A percentile compares a stretch with the other conserved stretches of the same genome.
Conservation (phyloP, 1,140 invertebrate species). For the Drosophila tani region DNA sequence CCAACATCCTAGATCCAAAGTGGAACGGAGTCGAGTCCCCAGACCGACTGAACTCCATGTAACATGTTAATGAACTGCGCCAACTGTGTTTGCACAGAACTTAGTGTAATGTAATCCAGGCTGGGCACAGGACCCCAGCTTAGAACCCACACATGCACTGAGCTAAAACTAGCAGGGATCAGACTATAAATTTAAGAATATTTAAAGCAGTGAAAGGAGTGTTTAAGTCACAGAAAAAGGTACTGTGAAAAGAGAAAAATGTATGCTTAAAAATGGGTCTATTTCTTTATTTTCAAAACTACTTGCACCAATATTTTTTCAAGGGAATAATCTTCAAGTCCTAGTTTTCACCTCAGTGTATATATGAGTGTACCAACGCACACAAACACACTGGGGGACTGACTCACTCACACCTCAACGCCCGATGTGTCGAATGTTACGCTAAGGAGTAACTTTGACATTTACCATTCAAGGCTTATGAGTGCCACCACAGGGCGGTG, state of each 20-base stretch:
- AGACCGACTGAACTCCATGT: constrained; percentile 71
- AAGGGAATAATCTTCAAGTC: too few relatives aligned
- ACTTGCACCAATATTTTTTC: too few relatives aligned
- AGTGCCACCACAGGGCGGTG: constrained; percentile 60
- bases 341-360: constrained; percentile 19
- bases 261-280: neutral
- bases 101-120: constrained; percentile 81
- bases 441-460: constrained; percentile 83
- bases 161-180: neutral
- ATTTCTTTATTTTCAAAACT: too few relatives aligned
- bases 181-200: neutral
- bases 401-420: constrained; percentile 69
- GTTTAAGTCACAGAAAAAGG: too few relatives aligned
- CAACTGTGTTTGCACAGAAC: constrained; percentile 83
- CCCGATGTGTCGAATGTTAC: constrained; percentile 82
- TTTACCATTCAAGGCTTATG: constrained; percentile 84
- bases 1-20: constrained; percentile 34
- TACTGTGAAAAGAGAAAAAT: too few relatives aligned
- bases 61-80: constrained; percentile 84
- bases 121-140: constrained; percentile 37
- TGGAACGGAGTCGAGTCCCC: constrained; percentile 69
- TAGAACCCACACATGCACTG: constrained; percentile 26
- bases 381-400: constrained; percentile 17
- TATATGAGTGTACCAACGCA: constrained; percentile 18
- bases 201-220: too few relatives aligned